Evolutionary conservation across 2,888 invertebrate genomes (phyloP).

Genomic region (Ophraella communa): DNA sequence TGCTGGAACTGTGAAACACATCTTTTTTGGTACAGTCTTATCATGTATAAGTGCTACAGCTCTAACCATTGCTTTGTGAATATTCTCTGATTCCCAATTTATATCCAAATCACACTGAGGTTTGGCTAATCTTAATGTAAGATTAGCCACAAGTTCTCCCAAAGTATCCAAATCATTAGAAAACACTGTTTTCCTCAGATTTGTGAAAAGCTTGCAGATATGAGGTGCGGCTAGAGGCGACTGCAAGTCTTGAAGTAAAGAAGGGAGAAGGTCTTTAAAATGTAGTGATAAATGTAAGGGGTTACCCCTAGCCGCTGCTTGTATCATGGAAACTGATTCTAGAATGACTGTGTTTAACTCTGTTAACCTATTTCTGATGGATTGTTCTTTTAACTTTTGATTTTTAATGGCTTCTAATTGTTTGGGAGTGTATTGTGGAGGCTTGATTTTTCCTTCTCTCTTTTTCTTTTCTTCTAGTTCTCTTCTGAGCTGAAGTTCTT

Average conservation of each 20-base stretch:
- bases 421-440: constrained; percentile 79
- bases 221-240: constrained; percentile 81
- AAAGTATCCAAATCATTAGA: constrained; percentile 58
- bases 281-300: constrained; percentile 62
- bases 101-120: constrained; percentile 82
- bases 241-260: constrained; percentile 69
- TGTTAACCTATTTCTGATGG: constrained; percentile 73
- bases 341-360: constrained; percentile 58
- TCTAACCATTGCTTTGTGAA: constrained; percentile 68
- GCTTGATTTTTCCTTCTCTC: constrained; percentile 78
- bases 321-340: constrained; percentile 62
- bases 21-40: constrained; percentile 59
- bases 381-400: constrained; percentile 85
- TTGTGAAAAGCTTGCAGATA: constrained; percentile 67
- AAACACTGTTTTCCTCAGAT: constrained; percentile 67
- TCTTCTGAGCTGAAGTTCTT: constrained; percentile 89
- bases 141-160: constrained; percentile 70
- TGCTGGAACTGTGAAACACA: constrained; percentile 72
- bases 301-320: constrained; percentile 64
- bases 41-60: constrained; percentile 67
- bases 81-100: constrained; percentile 77
- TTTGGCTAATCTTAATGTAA: constrained; percentile 75
- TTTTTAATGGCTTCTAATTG: constrained; percentile 90
- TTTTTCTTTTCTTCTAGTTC: constrained; percentile 90
- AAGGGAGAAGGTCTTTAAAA: constrained; percentile 65